Base-by-base conservation (phyloP, 2,113 vertebrate species). In the Toxotes jaculatrix region DNA sequence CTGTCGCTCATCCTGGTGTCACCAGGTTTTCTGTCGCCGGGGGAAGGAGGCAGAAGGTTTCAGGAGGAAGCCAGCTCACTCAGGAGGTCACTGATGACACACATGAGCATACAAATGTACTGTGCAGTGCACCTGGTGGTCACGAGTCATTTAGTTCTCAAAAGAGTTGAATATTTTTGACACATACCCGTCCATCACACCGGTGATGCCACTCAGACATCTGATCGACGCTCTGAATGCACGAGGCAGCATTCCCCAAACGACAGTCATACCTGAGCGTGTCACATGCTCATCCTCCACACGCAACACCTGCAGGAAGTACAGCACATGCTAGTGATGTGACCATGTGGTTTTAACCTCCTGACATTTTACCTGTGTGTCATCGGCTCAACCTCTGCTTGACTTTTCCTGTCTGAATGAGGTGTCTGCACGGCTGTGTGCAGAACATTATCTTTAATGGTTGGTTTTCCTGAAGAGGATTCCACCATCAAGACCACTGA, bases 21-120 rank as follows among this genome's bases (percentile, higher is more conserved):
- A 89, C 88, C 86, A 82, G 94, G 93, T 88, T 90, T 87, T 86
- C 87, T 93, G 93, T 94, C 89, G 90, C 93, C 83, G 34, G 63
- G 73, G 75, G 62, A 65, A 57, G 79, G 36, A 53, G 70, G 73
- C 31, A 23, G 57, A 79, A 66, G 80, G 77, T 74, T 82, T 75
- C 36, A 23, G 47, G 57, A 43, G 60, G 72, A 53, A 63, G 71
- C 36, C 32, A 8, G 5, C 51, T 78, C 34, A 42, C 68, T 70
- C 77, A 74, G 75, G 77, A 84, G 87, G 87, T 93, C 85, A 77
- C 71, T 0, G 51, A 55, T 73, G 88, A 84, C 77, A 79, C 61
- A 7, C 17, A 16, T 16, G 63, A 62, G 72, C 77, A n/a, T 31
- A 36, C 59, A 21, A 13, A 69, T 16, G 60, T 49, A 23, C 77